Conservation (phyloP, 1,140 invertebrate species). For the Stegodyphus dumicola region DNA sequence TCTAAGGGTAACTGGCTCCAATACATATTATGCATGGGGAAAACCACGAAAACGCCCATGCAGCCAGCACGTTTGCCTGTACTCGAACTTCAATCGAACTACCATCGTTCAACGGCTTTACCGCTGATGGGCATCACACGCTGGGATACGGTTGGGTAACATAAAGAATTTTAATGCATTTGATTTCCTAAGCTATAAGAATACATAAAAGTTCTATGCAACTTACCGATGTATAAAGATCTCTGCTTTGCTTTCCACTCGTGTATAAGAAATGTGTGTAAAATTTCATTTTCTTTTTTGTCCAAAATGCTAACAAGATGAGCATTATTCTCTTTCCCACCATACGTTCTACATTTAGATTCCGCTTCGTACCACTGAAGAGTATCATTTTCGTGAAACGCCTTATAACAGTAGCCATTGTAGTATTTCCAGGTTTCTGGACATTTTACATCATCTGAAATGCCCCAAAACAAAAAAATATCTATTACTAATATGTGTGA, state of each 20-base stretch:
- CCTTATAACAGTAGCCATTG: conserved; percentile 64
- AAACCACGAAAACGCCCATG: too few relatives aligned
- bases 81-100: too few relatives aligned
- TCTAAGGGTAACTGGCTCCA: too few relatives aligned
- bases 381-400: conserved; percentile 61
- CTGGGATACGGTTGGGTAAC: too few relatives aligned
- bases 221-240: conserved; percentile 64
- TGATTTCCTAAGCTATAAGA: too few relatives aligned
- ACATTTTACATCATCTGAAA: conserved; percentile 48
- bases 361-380: conserved; percentile 65
- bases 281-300: conserved; percentile 64
- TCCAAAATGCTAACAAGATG: conserved; percentile 65
- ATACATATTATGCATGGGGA: too few relatives aligned
- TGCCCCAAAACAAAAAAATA: too few relatives aligned
- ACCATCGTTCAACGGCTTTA: too few relatives aligned
- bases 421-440: conserved; percentile 64
- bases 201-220: neutral
- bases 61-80: too few relatives aligned
- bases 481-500: too few relatives aligned
- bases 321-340: conserved; percentile 43
- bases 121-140: too few relatives aligned
- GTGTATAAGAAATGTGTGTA: conserved; percentile 64
- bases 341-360: conserved; percentile 54
- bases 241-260: conserved; percentile 63
- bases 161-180: too few relatives aligned